A percentile compares a stretch with the other conserved stretches of the same genome.
Conservation (phyloP, 2,113 vertebrate species). For the Cyanoderma ruficeps region DNA sequence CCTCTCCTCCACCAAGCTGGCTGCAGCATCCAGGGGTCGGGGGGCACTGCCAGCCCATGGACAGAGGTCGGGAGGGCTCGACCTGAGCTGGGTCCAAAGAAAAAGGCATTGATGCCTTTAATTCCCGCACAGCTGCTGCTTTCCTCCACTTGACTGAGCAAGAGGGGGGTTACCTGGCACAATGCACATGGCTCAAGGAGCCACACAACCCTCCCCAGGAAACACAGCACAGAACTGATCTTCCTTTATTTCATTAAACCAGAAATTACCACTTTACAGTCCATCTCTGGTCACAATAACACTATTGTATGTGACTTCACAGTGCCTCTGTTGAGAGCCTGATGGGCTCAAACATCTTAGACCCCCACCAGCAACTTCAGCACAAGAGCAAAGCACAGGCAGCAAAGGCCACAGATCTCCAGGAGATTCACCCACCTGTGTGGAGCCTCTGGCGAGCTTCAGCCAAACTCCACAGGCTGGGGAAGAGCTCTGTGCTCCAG, state of each 20-base stretch:
- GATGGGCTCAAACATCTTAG: neutral
- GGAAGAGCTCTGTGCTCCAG: neutral
- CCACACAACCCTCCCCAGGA: constrained; percentile 35
- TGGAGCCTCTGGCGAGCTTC: neutral
- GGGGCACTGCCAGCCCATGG: accelerated
- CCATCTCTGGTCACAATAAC: neutral
- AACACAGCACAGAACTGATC: constrained; percentile 28
- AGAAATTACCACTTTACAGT: constrained; percentile 44
- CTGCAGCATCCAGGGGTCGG: accelerated
- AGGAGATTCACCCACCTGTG: neutral
- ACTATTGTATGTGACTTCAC: neutral
- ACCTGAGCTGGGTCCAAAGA: neutral
- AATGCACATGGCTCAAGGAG: neutral
- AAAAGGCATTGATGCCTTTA: neutral
- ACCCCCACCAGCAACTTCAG: neutral
- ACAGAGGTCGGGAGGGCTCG: neutral
- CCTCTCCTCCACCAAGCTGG: accelerated
- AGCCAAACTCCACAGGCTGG: neutral
- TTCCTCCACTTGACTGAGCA: constrained; percentile 48
- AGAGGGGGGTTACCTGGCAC: constrained; percentile 31
- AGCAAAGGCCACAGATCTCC: neutral
- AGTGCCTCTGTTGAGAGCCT: neutral
- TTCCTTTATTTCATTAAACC: constrained; percentile 33
- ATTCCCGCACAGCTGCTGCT: constrained; percentile 38
- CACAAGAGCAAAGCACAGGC: neutral